phyloP scores from a whole-genome alignment of 2,888 invertebrate genomes.

The Bugula neritina region DNA sequence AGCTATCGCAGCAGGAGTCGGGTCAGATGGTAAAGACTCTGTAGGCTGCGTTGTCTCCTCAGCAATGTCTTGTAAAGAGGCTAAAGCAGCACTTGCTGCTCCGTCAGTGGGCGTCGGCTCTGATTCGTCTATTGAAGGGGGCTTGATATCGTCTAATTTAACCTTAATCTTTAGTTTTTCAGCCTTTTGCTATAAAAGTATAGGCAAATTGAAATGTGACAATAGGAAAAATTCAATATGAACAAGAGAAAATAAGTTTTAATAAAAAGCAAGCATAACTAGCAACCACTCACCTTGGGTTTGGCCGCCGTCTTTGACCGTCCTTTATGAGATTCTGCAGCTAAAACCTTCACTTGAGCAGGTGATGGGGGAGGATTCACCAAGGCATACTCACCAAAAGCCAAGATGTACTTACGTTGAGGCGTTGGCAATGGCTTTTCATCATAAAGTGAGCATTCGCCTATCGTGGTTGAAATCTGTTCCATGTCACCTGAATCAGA shows the following conservation, averaged over 20 bases:
- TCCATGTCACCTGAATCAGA: conserved; percentile 11
- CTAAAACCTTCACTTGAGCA: neutral
- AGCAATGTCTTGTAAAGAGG: neutral
- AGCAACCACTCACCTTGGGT: neutral
- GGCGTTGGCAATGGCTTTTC: neutral
- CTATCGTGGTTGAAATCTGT: neutral
- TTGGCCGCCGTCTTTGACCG: neutral
- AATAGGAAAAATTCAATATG: too few relatives aligned
- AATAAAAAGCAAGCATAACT: too few relatives aligned
- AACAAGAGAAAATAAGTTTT: too few relatives aligned
- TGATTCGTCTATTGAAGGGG: neutral
- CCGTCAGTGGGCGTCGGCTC: neutral
- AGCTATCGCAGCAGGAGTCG: neutral
- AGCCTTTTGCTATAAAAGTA: neutral
- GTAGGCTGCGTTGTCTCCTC: neutral
- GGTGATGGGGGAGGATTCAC: conserved; percentile 14
- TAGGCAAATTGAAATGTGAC: too few relatives aligned
- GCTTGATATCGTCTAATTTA: neutral
- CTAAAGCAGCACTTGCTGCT: neutral
- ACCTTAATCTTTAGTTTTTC: conserved; percentile 14
- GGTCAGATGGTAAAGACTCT: neutral
- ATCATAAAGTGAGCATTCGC: neutral
- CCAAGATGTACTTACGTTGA: neutral
- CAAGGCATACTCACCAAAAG: conserved; percentile 14
- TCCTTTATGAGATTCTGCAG: neutral